Evolutionary conservation across 1,140 invertebrate genomes (phyloP).

Genomic region (Calliphora vicina): DNA sequence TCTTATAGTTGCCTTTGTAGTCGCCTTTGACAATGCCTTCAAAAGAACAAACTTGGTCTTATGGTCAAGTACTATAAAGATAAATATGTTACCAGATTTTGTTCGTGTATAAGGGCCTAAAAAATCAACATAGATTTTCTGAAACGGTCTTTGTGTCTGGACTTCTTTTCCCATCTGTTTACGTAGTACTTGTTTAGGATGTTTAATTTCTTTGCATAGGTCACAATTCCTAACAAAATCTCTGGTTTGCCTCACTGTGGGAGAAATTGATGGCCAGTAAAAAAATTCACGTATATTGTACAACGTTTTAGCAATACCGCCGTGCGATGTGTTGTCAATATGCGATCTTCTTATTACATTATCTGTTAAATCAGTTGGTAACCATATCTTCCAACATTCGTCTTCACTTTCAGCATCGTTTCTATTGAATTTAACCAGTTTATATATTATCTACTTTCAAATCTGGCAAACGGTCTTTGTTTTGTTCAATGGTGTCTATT

Average conservation of each 20-base stretch:
- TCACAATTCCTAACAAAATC: not conserved
- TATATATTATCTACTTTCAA: not conserved
- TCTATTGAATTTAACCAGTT: not conserved
- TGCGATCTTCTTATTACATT: not conserved
- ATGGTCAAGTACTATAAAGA: too few relatives aligned
- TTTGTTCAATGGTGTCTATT: not conserved
- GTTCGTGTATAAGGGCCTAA: not conserved
- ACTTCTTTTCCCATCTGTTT: not conserved
- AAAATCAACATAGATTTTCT: not conserved
- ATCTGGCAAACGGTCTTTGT: not conserved
- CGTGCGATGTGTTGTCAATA: not conserved
- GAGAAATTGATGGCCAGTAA: not conserved
- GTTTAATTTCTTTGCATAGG: not conserved
- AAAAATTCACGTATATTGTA: not conserved
- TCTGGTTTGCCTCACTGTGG: not conserved
- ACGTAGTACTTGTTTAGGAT: not conserved
- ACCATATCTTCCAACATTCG: conserved; percentile 1
- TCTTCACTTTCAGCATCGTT: not conserved
- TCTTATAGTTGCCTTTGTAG: too few relatives aligned
- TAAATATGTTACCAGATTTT: not conserved
- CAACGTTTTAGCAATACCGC: not conserved
- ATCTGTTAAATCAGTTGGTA: not conserved
- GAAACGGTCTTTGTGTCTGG: not conserved
- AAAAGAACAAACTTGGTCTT: not conserved
- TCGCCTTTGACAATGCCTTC: not conserved